Conservation (phyloP, 2,113 vertebrate genomes). For the Narcine bancroftii region DNA sequence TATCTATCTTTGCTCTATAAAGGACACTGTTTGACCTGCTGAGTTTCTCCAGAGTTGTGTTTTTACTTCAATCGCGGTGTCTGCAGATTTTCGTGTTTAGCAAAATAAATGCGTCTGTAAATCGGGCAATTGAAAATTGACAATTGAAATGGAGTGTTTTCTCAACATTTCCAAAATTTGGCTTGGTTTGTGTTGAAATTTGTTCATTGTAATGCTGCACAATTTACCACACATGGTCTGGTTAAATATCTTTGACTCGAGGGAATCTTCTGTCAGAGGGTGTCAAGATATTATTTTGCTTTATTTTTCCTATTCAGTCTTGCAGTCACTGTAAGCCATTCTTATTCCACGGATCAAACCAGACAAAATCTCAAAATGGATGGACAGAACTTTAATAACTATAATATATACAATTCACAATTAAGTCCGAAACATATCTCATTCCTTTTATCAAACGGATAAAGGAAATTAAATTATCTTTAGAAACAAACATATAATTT, state of each 20-base stretch:
- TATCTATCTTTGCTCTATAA: too few relatives aligned
- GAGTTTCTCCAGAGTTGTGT: too few relatives aligned
- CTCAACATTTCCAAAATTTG: constrained; percentile 22
- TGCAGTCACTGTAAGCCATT: neutral
- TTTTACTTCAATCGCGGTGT: too few relatives aligned
- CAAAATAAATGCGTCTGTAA: constrained; percentile 20
- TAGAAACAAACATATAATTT: neutral
- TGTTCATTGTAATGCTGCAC: constrained; percentile 8
- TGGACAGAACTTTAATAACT: neutral
- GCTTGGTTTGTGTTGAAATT: constrained; percentile 3
- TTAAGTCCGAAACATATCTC: neutral
- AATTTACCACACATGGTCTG: neutral
- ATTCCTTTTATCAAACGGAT: neutral
- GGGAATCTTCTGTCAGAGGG: neutral
- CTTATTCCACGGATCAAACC: too few relatives aligned
- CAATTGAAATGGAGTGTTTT: constrained; percentile 36
- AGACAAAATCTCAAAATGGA: neutral
- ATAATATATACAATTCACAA: neutral
- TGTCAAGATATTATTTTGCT: neutral
- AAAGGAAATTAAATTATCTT: neutral
- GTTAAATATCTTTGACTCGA: neutral
- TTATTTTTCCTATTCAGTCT: neutral
- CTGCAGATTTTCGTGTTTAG: too few relatives aligned
- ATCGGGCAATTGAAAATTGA: constrained; percentile 18
- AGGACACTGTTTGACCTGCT: too few relatives aligned